These are phyloP conservation scores for Volucella inflata DNA, from an alignment of 2,888 invertebrate species.

Conservation along the genomic window DNA sequence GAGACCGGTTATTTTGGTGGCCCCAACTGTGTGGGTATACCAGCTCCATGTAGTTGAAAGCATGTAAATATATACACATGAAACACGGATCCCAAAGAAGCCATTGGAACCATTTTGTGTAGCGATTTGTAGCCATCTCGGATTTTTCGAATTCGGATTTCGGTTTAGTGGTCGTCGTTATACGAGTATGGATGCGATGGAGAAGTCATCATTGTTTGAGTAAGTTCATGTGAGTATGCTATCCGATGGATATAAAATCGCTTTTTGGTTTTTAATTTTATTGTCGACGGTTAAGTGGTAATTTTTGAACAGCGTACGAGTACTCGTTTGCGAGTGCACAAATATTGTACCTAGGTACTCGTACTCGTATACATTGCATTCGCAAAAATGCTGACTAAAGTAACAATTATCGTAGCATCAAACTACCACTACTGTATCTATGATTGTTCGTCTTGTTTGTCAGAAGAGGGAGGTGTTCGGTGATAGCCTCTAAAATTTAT, in stretches of 20 bases:
- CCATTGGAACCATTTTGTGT: conserved; percentile 39
- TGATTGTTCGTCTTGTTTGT: conserved; percentile 6
- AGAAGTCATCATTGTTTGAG: conserved; percentile 33
- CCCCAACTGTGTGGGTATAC: conserved; percentile 11
- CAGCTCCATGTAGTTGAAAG: conserved; percentile 5
- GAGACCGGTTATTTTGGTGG: conserved; percentile 51
- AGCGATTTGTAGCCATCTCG: conserved; percentile 26
- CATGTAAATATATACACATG: conserved; percentile 21
- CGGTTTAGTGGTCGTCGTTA: conserved; percentile 43
- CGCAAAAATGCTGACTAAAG: not conserved
- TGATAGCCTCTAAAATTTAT: conserved; percentile 40
- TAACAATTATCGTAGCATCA: not conserved
- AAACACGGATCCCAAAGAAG: not conserved
- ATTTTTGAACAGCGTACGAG: conserved; percentile 29
- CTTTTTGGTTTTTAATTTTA: conserved; percentile 55
- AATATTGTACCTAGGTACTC: conserved; percentile 13
- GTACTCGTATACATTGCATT: not conserved
- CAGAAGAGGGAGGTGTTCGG: not conserved
- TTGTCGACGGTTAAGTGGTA: conserved; percentile 59
- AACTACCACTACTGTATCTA: not conserved
- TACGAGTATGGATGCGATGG: conserved; percentile 25
- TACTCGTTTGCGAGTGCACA: not conserved
- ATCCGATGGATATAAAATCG: conserved; percentile 21
- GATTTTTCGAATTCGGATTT: conserved; percentile 34
- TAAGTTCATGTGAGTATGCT: conserved; percentile 9